Evolutionary conservation across 2,113 vertebrate genomes (phyloP), one percentile per base, ranked within the genome.

Genomic region (Lagopus muta): DNA sequence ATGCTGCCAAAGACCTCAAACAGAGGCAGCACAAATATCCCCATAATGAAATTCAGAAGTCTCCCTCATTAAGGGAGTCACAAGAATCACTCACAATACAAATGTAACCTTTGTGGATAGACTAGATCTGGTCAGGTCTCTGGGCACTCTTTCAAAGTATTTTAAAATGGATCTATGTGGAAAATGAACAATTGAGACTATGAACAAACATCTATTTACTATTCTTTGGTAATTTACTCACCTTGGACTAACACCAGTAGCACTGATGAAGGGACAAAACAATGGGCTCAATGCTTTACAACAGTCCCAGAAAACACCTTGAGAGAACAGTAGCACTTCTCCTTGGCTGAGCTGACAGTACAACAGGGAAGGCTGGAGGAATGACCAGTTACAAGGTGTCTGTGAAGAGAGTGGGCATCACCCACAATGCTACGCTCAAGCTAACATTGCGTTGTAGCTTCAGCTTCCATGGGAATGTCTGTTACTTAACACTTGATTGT

Each of bases 141-240:
- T 64, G 81, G 38, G 34, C 12, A 14, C 28, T 81, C 72, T 75
- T 70, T 30, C n/a, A 71, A 55, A 17, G 9, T 48, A 70, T 48
- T 38, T 84, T 78, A 78, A 90, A 89, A 84, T 48, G 27, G 20
- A 76, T 52, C 13, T 66, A 34, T n/a, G 30, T 57, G 40, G 14
- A 65, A 74, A 87, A 84, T 8, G 5, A 89, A 77, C 21, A 89
- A 87, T 28, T 64, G 18, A 89, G 43, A 82, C 62, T 40, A 82
- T 36, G 27, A 91, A 91, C 52, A 92, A 75, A 82, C 57, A 89
- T 27, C 42, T 87, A 36, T 7, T 81, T 38, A 84, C 21, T 94
- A 52, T 62, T 95, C 91, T 96, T 95, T 92, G 87, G 85, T 89
- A 85, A 89, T 89, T 54, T 65, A 92, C 38, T 93, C 71, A 87